Conservation (phyloP, 1,140 invertebrate species). For the Cydia splendana region DNA sequence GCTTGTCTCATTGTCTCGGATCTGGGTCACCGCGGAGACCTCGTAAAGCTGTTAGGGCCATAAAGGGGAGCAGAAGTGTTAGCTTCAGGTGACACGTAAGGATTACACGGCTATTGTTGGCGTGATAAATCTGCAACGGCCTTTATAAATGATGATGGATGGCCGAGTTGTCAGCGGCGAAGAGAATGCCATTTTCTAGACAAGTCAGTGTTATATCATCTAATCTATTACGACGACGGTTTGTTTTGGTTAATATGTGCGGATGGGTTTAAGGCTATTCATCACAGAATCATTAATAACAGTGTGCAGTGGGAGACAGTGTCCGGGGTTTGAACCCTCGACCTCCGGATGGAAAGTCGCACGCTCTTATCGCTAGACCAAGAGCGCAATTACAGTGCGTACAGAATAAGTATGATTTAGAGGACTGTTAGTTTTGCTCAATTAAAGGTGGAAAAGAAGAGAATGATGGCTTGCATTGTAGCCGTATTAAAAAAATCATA, state of each 20-base stretch:
- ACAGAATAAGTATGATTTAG: no score
- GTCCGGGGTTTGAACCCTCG: no score
- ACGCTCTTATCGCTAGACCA: no score
- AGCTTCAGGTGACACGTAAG: slow-evolving; percentile 6
- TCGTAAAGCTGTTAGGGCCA: background rate
- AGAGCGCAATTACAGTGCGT: no score
- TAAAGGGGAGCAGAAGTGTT: background rate
- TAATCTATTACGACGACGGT: background rate
- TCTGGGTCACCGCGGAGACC: slow-evolving; percentile 5
- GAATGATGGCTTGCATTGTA: no score
- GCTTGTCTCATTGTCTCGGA: background rate
- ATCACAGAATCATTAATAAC: no score
- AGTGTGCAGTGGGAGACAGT: no score
- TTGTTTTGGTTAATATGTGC: background rate
- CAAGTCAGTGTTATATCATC: background rate
- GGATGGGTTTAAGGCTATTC: no score
- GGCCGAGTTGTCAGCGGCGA: background rate
- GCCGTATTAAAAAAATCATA: no score
- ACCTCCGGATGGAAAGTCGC: no score
- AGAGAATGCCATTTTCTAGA: background rate
- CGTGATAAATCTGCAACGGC: slow-evolving; percentile 6
- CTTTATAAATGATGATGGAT: background rate
- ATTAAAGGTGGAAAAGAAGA: no score
- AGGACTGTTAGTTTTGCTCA: no score
- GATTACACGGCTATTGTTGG: slow-evolving; percentile 7